Evolutionary conservation across 2,113 vertebrate genomes (phyloP), one percentile per base, ranked within the genome.

Genomic region (Chaetops frenatus): DNA sequence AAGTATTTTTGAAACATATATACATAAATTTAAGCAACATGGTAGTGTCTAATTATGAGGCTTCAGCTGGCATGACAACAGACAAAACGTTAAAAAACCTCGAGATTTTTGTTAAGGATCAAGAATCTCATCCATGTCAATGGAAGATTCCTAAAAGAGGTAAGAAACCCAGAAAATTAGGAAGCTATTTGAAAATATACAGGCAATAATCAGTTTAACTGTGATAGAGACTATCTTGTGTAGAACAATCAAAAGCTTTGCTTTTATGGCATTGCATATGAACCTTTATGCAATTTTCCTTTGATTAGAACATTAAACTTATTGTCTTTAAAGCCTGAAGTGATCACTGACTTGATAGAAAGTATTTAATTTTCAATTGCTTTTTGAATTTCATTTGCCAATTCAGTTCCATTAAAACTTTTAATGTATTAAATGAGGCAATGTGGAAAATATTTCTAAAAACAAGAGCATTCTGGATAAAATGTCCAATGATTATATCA

Each of bases 281-380:
- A 88, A 91, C 17, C 7, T 89, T 92, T 92, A 86, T 90, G 73
- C 64, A 89, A 61, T 95, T 97, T 92, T 87, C 27, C 67, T 97
- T 88, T 93, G 83, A 91, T 96, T 90, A 94, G 60, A 94, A 94
- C 60, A 77, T 93, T 86, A 90, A 90, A 93, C 40, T 67, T 84
- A 38, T 88, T 92, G 90, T 78, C 76, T 91, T 93, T 93, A 92
- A 96, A 90, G 58, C 36, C 86, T 86, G 88, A 90, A 97, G 86
- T 82, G n/a, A 67, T 67, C 67, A 86, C 35, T 72, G 95, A 67
- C 66, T 92, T 92, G 45, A 90, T 44, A 90, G 56, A 96, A 88
- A 87, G 27, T 44, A 71, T 84, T 94, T 77, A 64, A 80, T 80
- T 73, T 95, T 88, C 40, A 78, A 40, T 20, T 94, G 70, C n/a